Base-by-base conservation (phyloP, 2,797 vertebrate genomes). In the Anguilla marmorata region DNA sequence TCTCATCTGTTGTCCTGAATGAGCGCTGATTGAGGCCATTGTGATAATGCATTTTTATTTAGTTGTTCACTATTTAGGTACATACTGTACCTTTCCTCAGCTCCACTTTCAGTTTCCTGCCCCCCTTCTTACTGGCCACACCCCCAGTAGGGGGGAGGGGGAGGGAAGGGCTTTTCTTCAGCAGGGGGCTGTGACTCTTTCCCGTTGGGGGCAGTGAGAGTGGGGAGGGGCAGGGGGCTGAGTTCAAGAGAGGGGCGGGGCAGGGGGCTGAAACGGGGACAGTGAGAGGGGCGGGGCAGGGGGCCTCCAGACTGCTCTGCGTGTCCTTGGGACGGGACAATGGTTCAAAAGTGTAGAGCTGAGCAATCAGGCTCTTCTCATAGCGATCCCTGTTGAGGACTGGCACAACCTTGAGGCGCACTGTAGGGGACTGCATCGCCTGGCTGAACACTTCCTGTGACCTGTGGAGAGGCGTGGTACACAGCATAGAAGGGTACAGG, bases 381-480 rank as follows among this genome's bases (percentile, higher is more conserved):
- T 97, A 99, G 24, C 95, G 95, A 0, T 99, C 98, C 88, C 96
- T 96, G 92, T 96, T 97, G 91, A 94, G 92, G 0, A 96, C 93
- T 84, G 97, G 95, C 91, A 99, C 94, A 0, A 99, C 96, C 89
- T 97, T 96, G 89, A 99, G 93, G 12, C 94, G 83, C n/a, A 99
- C 96, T 0, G 89, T 90, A 0, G 93, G 93, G 79, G 96, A 97
- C 69, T 95, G 97, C 98, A 99, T 98, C 0, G 98, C 98, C 92
- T 98, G 97, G 2, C 98, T 97, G 90, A 99, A 99, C 66, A 97
- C 93, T 87, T 99, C 98, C 92, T 99, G 98, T 85, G 96, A 93
- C 90, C 96, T 97, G 91, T 4, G 45, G 86, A 72, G 30, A 63
- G 66, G 79, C 52, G 88, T 5, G 88, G 11, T 24, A 24, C 1